Evolutionary conservation across 1,140 invertebrate species (phyloP).

Genomic region (Cheumatopsyche charites): DNA sequence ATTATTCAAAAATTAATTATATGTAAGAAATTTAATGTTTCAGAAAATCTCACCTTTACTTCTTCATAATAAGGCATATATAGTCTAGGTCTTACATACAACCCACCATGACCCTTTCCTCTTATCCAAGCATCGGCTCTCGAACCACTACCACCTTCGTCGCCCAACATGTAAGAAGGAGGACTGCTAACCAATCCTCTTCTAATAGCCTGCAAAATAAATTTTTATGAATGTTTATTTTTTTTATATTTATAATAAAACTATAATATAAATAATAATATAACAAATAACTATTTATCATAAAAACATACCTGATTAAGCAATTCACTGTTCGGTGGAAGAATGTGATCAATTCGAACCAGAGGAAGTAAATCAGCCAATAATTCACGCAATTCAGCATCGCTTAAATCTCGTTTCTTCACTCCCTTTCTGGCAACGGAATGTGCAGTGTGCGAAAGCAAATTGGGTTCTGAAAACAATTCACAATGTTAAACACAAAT

Average conservation of each 20-base stretch:
- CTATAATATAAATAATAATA: background rate
- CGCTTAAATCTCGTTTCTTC: slow-evolving; percentile 83
- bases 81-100: slow-evolving; percentile 83
- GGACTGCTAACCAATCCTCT: slow-evolving; percentile 85
- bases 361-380: slow-evolving; percentile 81
- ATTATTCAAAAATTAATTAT: slow-evolving; percentile 9
- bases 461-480: slow-evolving; percentile 78
- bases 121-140: slow-evolving; percentile 87
- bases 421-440: slow-evolving; percentile 85
- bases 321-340: slow-evolving; percentile 85
- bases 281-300: no score
- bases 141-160: slow-evolving; percentile 50
- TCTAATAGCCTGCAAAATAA: slow-evolving; percentile 68
- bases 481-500: slow-evolving; percentile 7
- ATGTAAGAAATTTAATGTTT: background rate
- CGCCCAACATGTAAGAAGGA: slow-evolving; percentile 85
- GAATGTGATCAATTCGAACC: slow-evolving; percentile 87
- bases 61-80: slow-evolving; percentile 96
- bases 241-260: no score
- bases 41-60: slow-evolving; percentile 71
- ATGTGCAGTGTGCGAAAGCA: slow-evolving; percentile 90
- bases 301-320: slow-evolving; percentile 66
- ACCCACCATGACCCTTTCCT: slow-evolving; percentile 68
- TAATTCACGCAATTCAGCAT: slow-evolving; percentile 86
- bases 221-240: background rate